phyloP scores from a whole-genome alignment of 1,140 invertebrate species.

The Drosophila guanche region DNA sequence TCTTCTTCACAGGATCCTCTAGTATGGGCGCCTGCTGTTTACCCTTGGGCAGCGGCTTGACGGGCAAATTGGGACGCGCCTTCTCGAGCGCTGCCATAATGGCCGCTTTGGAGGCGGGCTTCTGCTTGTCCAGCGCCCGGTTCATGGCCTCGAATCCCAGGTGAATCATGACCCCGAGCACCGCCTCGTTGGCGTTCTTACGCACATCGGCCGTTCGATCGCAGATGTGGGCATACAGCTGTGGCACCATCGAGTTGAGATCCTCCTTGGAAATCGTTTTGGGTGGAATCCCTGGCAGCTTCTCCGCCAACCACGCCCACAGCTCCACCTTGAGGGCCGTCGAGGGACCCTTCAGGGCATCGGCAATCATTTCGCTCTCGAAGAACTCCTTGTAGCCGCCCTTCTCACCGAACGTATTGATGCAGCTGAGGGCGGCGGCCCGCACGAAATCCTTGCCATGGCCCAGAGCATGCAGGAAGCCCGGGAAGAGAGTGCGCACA shows the following conservation, averaged over 20 bases:
- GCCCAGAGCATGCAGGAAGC: conserved; percentile 89
- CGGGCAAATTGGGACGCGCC: conserved; percentile 91
- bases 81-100: conserved; percentile 93
- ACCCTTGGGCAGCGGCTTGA: conserved; percentile 89
- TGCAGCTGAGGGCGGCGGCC: conserved; percentile 89
- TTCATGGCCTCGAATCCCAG: conserved; percentile 93
- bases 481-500: conserved; percentile 91
- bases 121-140: conserved; percentile 91
- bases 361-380: conserved; percentile 93
- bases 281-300: conserved; percentile 88
- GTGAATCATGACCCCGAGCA: conserved; percentile 96
- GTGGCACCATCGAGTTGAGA: conserved; percentile 89
- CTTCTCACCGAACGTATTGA: conserved; percentile 92
- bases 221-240: conserved; percentile 93
- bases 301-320: conserved; percentile 93
- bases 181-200: conserved; percentile 94
- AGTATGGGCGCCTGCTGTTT: conserved; percentile 83
- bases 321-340: conserved; percentile 92
- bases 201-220: conserved; percentile 96
- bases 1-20: conserved; percentile 85
- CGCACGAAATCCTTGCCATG: conserved; percentile 91
- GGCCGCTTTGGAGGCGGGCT: conserved; percentile 93
- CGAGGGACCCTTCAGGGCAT: conserved; percentile 93
- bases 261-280: conserved; percentile 93
- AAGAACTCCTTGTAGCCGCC: conserved; percentile 92